A percentile compares a stretch with the other conserved stretches of the same genome.
These are phyloP conservation scores for Anisognathus igniventris DNA, from an alignment of 2,797 vertebrate species.

Conservation along the genomic window DNA sequence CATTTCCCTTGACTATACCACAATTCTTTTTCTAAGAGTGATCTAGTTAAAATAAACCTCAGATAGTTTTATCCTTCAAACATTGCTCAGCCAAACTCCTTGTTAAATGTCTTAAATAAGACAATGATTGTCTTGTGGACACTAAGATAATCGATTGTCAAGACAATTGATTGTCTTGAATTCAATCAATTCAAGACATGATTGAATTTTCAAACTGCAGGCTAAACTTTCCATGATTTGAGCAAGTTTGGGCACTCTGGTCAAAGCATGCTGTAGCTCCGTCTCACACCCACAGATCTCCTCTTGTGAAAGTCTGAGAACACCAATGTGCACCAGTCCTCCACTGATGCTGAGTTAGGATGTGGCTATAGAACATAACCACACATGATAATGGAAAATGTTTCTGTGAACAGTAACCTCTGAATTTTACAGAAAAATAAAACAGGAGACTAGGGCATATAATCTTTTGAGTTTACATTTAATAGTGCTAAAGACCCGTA, in stretches of 20 bases:
- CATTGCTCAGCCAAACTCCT: not conserved
- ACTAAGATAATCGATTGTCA: not conserved
- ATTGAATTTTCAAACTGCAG: not conserved
- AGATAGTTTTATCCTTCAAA: not conserved
- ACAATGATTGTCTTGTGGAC: no score
- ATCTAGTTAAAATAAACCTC: not conserved
- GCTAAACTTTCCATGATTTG: not conserved
- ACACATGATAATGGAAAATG: not conserved
- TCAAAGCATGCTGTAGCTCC: not conserved
- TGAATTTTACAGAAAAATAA: not conserved
- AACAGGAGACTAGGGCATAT: fast-evolving
- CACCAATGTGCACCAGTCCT: not conserved
- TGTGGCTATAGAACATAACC: not conserved
- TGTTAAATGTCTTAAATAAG: not conserved
- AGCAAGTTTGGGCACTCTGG: not conserved
- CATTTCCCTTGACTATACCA: not conserved
- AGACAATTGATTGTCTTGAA: not conserved
- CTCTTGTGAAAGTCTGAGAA: not conserved
- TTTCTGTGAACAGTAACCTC: not conserved
- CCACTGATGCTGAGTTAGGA: not conserved
- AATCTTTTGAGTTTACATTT: not conserved
- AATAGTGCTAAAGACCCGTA: fast-evolving
- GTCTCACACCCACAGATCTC: not conserved
- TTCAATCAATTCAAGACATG: not conserved
- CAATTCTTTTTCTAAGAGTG: not conserved